Evolutionary conservation across 2,797 vertebrate genomes (phyloP).

Genomic region (Lycodopsis pacificus): DNA sequence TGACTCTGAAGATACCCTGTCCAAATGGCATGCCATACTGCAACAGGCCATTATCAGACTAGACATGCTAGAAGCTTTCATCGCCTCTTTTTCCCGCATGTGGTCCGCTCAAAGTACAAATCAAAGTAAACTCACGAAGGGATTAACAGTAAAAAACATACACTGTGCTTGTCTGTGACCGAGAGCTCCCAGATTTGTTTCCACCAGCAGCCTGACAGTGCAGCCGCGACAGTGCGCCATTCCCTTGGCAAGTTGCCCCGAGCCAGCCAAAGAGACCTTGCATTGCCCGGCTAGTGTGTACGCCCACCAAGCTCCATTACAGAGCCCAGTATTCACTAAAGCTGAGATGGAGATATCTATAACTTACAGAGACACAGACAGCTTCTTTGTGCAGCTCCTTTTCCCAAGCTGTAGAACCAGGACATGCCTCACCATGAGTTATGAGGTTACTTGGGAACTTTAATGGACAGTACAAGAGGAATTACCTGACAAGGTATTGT

Average conservation of each 20-base stretch:
- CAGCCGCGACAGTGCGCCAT: conserved; percentile 31
- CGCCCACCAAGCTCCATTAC: conserved; percentile 65
- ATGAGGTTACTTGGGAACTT: conserved; percentile 30
- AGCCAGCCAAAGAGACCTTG: conserved; percentile 51
- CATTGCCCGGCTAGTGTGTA: conserved; percentile 48
- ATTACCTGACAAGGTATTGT: conserved; percentile 23
- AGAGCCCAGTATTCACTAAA: conserved; percentile 66
- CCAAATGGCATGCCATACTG: background rate
- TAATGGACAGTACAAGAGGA: conserved; percentile 22
- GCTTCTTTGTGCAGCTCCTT: conserved; percentile 62
- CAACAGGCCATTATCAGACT: conserved; percentile 6
- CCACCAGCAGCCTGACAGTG: conserved; percentile 39
- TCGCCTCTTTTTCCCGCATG: background rate
- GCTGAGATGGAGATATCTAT: conserved; percentile 62
- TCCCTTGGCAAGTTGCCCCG: conserved; percentile 54
- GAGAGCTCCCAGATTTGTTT: conserved; percentile 45
- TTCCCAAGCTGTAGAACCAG: conserved; percentile 51
- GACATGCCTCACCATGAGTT: conserved; percentile 40
- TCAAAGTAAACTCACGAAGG: conserved; percentile 4
- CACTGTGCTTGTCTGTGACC: conserved; percentile 29
- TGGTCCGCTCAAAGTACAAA: background rate
- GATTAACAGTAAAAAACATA: conserved; percentile 23
- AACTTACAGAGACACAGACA: conserved; percentile 64
- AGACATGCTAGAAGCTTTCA: background rate
- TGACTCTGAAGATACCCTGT: background rate